Base-by-base conservation (phyloP, 2,888 invertebrate species). In the Pelosia muscerda region DNA sequence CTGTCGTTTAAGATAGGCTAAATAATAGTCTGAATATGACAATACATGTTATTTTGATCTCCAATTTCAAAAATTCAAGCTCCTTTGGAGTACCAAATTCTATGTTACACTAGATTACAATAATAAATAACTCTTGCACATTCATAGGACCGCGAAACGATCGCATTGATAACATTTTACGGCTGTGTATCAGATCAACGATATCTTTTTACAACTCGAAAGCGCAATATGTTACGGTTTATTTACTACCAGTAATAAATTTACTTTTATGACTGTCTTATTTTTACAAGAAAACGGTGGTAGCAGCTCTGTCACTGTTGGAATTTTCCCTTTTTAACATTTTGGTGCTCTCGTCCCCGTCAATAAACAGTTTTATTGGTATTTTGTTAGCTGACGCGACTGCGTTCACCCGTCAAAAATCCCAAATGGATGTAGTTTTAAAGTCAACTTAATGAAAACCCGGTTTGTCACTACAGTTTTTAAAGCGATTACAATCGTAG, bases 161-260 rank as follows among this genome's bases (percentile, higher is more conserved):
- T 79, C 73, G 71, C 73, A 82, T 82, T 85, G 84, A 85, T 81
- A 85, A 82, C 79, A 75, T 81, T 86, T 88, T 86, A 89, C 86
- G 85, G 83, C 82, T 69, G 63, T 76, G 73, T 83, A 81, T 85
- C 80, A 78, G 81, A 81, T 77, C 81, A 78, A 81, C 77, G 87
- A 87, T 87, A 88, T 86, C 86, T 87, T 91, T 87, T 90, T 88
- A 90, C 85, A 84, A 83, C 86, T 86, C 63, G 73, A 86, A 90
- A 87, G 82, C 86, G 87, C 89, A 92, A 91, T 91, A 90, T 90
- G 90, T 92, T 88, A 89, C 89, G 85, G 86, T 87, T 91, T 93
- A 93, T 93, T 93, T 92, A 93, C 90, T 89, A 84, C 84, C 79
- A 84, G 86, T 86, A 73, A 92, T 93, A 93, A 93, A 93, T 92